These are phyloP conservation scores for Chelon auratus DNA, from an alignment of 2,797 vertebrate genomes.

Conservation along the genomic window DNA sequence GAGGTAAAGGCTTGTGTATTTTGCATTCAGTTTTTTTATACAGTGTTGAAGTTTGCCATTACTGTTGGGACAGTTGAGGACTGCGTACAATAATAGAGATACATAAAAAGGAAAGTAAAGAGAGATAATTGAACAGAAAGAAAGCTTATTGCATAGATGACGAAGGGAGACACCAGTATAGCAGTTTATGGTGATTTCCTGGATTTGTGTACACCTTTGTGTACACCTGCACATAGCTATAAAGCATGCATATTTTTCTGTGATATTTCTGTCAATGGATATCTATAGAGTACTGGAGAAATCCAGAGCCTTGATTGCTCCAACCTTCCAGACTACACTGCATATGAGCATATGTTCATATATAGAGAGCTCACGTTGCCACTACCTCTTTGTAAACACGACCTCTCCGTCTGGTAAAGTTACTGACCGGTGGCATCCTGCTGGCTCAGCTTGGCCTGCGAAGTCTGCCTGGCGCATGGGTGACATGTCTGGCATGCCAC, in stretches of 20 bases:
- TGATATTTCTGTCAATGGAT: conserved; percentile 56
- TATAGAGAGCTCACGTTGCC: not conserved
- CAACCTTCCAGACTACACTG: conserved; percentile 2
- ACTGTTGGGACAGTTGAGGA: too few species aligned
- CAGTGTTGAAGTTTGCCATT: too few species aligned
- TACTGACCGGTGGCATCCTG: conserved; percentile 46
- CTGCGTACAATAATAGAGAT: too few species aligned
- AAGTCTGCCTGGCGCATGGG: conserved; percentile 81
- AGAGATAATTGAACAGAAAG: too few species aligned
- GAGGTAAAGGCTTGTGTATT: too few species aligned
- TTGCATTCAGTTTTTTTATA: too few species aligned
- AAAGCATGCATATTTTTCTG: conserved; percentile 16
- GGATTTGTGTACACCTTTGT: too few species aligned
- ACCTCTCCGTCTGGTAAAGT: conserved; percentile 32
- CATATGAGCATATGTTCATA: not conserved
- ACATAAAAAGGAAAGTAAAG: too few species aligned
- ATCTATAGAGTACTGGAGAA: conserved; percentile 54
- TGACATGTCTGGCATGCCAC: conserved; percentile 83
- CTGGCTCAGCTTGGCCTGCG: conserved; percentile 75
- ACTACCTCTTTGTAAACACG: conserved; percentile 21
- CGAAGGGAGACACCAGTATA: too few species aligned
- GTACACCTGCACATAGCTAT: not conserved
- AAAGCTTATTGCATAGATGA: too few species aligned
- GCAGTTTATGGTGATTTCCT: too few species aligned
- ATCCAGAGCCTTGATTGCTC: conserved; percentile 30